phyloP scores from a whole-genome alignment of 1,140 invertebrate genomes.

The Zaprionus nigranus region DNA sequence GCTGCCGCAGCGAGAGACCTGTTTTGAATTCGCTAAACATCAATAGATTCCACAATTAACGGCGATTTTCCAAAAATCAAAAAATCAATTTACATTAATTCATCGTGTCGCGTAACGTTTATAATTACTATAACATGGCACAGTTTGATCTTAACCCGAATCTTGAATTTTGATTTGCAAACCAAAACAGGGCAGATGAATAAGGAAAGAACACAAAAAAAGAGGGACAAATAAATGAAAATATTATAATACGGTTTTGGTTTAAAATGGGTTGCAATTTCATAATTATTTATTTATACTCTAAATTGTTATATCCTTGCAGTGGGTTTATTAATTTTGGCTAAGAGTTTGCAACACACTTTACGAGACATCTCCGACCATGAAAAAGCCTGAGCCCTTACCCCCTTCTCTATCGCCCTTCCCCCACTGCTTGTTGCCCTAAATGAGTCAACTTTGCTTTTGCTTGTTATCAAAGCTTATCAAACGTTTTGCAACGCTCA shows the following conservation, averaged over 20 bases:
- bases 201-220: too few relatives aligned
- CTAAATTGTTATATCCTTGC: too few relatives aligned
- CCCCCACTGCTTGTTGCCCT: neutral
- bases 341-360: too few relatives aligned
- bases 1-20: constrained; percentile 56
- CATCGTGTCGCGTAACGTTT: neutral
- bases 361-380: too few relatives aligned
- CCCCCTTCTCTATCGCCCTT: too few relatives aligned
- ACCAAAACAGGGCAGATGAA: too few relatives aligned
- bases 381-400: too few relatives aligned
- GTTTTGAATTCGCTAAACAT: constrained; percentile 65
- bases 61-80: constrained; percentile 10
- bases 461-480: constrained; percentile 63
- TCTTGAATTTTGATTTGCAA: constrained; percentile 23
- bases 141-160: constrained; percentile 40
- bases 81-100: constrained; percentile 13
- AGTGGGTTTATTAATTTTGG: too few relatives aligned
- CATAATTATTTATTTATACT: too few relatives aligned
- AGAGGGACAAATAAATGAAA: too few relatives aligned
- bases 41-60: constrained; percentile 60
- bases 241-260: too few relatives aligned
- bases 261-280: too few relatives aligned
- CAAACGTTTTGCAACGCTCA: constrained; percentile 49
- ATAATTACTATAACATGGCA: constrained; percentile 20
- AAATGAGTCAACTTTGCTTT: constrained; percentile 43